A percentile compares a stretch with the other conserved stretches of the same genome.
Evolutionary conservation across 2,888 invertebrate species (phyloP).

Genomic region (Uloborus plumipes): DNA sequence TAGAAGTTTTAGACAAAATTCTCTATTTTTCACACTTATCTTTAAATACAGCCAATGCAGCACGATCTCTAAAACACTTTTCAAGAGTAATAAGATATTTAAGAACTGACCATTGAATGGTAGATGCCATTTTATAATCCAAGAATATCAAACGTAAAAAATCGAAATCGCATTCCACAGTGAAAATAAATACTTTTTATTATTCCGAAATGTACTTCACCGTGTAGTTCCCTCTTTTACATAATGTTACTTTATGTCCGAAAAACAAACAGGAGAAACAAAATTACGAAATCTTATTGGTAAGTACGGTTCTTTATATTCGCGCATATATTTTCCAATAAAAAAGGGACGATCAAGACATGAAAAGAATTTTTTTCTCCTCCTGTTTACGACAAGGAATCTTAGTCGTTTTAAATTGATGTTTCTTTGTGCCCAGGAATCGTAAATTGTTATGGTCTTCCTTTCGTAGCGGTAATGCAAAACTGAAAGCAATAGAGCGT

Average conservation of each 20-base stretch:
- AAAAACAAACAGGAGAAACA: neutral
- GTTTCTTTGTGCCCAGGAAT: conserved; percentile 41
- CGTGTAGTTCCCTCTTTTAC: neutral
- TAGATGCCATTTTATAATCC: too few relatives aligned
- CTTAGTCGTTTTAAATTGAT: conserved; percentile 30
- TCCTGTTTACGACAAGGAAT: conserved; percentile 18
- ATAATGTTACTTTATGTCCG: neutral
- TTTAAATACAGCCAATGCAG: too few relatives aligned
- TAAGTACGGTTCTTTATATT: conserved; percentile 12
- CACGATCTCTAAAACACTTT: too few relatives aligned
- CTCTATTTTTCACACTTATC: too few relatives aligned
- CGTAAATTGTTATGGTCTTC: conserved; percentile 31
- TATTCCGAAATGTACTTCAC: neutral
- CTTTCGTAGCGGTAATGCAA: too few relatives aligned
- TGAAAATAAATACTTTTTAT: conserved; percentile 9
- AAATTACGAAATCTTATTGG: conserved; percentile 11
- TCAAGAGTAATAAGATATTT: too few relatives aligned
- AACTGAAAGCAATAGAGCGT: too few relatives aligned
- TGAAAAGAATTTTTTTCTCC: conserved; percentile 22
- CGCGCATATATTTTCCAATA: conserved; percentile 30
- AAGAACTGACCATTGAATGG: too few relatives aligned
- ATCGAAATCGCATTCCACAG: neutral
- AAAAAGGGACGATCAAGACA: conserved; percentile 35
- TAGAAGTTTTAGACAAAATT: too few relatives aligned
- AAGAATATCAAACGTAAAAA: too few relatives aligned